Evolutionary conservation across 2,113 vertebrate genomes (phyloP).

Genomic region (Chamaea fasciata): DNA sequence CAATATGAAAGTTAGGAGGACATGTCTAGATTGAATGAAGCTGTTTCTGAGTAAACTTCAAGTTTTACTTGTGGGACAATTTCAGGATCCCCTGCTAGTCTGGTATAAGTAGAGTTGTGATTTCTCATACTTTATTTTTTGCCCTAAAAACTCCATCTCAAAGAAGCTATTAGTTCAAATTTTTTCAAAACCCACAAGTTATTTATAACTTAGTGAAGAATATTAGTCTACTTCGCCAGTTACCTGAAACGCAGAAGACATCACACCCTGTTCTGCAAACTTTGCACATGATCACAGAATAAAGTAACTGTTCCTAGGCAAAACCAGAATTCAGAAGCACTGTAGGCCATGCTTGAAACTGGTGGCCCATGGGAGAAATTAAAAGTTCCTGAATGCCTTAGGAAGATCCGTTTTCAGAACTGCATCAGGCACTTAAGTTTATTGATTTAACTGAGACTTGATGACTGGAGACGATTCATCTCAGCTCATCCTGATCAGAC

Average conservation of each 20-base stretch:
- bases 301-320: background rate
- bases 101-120: background rate
- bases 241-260: background rate
- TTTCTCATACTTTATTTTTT: background rate
- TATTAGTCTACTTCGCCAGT: background rate
- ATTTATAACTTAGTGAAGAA: background rate
- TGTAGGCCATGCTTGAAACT: background rate
- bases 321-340: background rate
- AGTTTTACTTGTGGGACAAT: background rate
- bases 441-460: constrained; percentile 31
- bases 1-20: background rate
- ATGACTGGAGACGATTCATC: background rate
- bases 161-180: background rate
- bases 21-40: background rate
- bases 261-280: background rate
- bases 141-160: background rate
- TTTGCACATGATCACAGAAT: background rate
- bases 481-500: background rate
- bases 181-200: background rate
- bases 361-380: background rate
- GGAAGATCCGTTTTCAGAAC: background rate
- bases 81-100: background rate
- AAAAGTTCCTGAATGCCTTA: background rate
- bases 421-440: background rate
- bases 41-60: background rate